Conservation (phyloP, 1,140 invertebrate genomes). For the Drosophila kikkawai region DNA sequence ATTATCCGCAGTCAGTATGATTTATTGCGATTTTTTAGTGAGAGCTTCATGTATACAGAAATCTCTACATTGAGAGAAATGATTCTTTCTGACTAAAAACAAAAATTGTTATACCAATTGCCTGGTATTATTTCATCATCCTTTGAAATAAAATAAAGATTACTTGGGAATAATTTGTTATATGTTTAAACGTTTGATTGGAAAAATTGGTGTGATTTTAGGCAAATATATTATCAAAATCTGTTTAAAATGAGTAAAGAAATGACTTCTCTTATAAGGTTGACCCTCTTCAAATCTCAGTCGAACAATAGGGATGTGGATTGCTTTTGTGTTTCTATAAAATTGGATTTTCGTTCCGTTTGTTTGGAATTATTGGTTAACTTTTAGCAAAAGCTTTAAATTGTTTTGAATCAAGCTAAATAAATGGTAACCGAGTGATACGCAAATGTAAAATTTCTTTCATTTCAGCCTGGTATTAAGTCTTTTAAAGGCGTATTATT, state of each 20-base stretch:
- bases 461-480: neutral
- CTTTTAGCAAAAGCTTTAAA: neutral
- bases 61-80: slow-evolving; percentile 33
- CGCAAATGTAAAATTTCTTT: neutral
- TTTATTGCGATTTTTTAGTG: slow-evolving; percentile 42
- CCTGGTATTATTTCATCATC: neutral
- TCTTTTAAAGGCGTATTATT: neutral
- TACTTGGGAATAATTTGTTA: neutral
- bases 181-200: too few relatives aligned
- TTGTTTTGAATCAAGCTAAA: neutral
- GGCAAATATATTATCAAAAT: neutral
- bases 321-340: neutral
- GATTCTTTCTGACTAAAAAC: too few relatives aligned
- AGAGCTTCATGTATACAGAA: slow-evolving; percentile 33
- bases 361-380: neutral
- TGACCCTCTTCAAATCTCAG: neutral
- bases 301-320: too few relatives aligned
- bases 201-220: neutral
- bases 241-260: neutral
- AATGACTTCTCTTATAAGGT: neutral
- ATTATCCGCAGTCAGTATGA: slow-evolving; percentile 29
- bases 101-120: neutral
- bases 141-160: slow-evolving; percentile 1
- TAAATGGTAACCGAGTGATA: neutral
- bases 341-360: neutral